Evolutionary conservation across 64 coral and sea anemone genomes (phyloP).

Genomic region (Porites australiensis): DNA sequence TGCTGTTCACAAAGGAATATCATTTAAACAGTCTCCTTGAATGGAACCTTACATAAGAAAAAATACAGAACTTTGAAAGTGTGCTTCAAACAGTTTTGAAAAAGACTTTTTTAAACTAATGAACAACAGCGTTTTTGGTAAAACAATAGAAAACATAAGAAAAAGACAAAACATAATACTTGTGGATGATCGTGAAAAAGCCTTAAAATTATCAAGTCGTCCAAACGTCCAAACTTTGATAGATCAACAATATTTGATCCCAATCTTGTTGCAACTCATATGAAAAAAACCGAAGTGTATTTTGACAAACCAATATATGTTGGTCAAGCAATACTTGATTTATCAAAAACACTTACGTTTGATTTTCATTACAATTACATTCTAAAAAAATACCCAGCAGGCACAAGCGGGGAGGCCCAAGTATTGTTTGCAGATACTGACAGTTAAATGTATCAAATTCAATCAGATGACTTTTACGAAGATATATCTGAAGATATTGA

Average conservation of each 20-base stretch:
- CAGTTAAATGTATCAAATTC: constrained; percentile 4
- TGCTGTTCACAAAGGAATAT: neutral
- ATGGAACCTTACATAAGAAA: too few species aligned
- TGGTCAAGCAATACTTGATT: constrained; percentile 27
- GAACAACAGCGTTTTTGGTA: constrained; percentile 32
- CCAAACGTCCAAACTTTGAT: constrained; percentile 26
- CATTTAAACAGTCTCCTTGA: constrained; percentile 19
- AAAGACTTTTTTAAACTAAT: constrained; percentile 40
- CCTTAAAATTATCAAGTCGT: neutral
- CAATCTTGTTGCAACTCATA: constrained; percentile 14
- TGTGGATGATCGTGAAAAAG: neutral
- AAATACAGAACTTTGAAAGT: neutral
- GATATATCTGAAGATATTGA: neutral
- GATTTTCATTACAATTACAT: constrained; percentile 55
- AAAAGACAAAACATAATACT: neutral
- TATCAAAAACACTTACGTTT: constrained; percentile 34
- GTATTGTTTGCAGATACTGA: constrained; percentile 29
- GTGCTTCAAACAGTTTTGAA: constrained; percentile 5
- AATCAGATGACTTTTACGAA: neutral
- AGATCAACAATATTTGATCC: neutral
- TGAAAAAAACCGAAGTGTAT: constrained; percentile 35
- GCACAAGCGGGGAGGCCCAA: too few species aligned
- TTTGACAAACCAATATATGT: constrained; percentile 46
- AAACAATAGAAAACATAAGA: constrained; percentile 46
- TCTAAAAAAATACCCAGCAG: neutral